phyloP scores from a whole-genome alignment of 1,140 invertebrate species.

The Plectus sambesii region DNA sequence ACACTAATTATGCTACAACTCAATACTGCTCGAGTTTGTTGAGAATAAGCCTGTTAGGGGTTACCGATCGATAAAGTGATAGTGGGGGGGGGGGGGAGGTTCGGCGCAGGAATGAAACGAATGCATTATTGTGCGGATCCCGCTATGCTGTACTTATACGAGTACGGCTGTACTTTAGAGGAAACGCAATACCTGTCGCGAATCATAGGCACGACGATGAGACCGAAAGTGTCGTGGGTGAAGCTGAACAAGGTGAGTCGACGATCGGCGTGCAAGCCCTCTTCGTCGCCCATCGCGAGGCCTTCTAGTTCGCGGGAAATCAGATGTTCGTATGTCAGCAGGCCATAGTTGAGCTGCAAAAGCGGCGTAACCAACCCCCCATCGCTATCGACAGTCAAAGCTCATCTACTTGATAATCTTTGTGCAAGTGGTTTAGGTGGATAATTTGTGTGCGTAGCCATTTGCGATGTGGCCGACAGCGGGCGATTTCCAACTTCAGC shows the following conservation, averaged over 20 bases:
- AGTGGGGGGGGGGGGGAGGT: too few relatives aligned
- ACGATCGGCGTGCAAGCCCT: constrained; percentile 59
- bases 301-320: constrained; percentile 32
- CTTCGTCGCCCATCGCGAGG: constrained; percentile 29
- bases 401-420: constrained; percentile 39
- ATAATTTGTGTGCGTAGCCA: constrained; percentile 58
- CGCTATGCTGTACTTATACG: too few relatives aligned
- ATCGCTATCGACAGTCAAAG: neutral
- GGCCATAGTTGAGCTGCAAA: constrained; percentile 40
- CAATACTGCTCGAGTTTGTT: too few relatives aligned
- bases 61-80: too few relatives aligned
- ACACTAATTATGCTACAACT: too few relatives aligned
- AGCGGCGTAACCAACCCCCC: neutral
- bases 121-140: neutral
- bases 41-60: too few relatives aligned
- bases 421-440: constrained; percentile 64
- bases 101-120: neutral
- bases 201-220: constrained; percentile 89
- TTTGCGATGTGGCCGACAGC: constrained; percentile 68
- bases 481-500: constrained; percentile 74
- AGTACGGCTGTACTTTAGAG: constrained; percentile 7
- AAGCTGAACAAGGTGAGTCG: constrained; percentile 81
- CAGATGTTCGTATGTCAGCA: constrained; percentile 42
- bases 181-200: constrained; percentile 66
- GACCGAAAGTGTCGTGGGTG: constrained; percentile 83